Evolutionary conservation across 2,113 vertebrate genomes (phyloP), one percentile per base, ranked within the genome.

Genomic region (Antechinus stuartii): DNA sequence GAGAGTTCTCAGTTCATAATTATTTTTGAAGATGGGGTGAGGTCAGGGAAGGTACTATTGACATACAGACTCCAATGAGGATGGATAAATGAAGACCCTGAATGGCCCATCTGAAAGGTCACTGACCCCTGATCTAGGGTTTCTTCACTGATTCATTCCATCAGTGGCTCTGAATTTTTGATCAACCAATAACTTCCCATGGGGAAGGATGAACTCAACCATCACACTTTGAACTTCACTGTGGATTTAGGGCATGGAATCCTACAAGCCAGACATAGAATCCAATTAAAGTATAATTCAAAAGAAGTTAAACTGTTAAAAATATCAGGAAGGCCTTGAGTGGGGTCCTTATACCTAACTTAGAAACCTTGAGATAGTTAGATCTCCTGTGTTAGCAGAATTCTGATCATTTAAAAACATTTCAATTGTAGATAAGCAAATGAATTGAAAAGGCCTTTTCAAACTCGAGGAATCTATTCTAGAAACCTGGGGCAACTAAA

Each of bases 361-460:
- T 30, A 35, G 3, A 61, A 14, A 61, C 30, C 6, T 19, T n/a
- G 35, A 84, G 35, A 42, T 84, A 19, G 4, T 42, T 22, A 42
- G 35, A 16, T 84, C 6, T 19, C 35, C n/a, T n/a, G n/a, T 42
- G 68, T 68, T 49, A 54, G 53, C 76, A 56, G 92, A 93, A 1
- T 19, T 57, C 8, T 53, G 42, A n/a, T 50, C 27, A 46, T 35
- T 84, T 91, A 91, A 26, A 91, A 91, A 90, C 35, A 42, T 89
- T 49, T 55, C 46, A 90, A 35, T 24, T 55, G 90, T 22, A 68
- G n/a, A 57, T 90, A 42, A 49, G 61, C 26, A 54, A 42, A 22
- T n/a, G 61, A 91, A 84, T 89, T 94, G 42, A 27, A 93, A 90
- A 84, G n/a, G 91, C 23, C 25, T 53, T 96, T 95, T 91, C 54